Evolutionary conservation across 2,888 invertebrate species (phyloP).

Genomic region (Acleris sparsana): DNA sequence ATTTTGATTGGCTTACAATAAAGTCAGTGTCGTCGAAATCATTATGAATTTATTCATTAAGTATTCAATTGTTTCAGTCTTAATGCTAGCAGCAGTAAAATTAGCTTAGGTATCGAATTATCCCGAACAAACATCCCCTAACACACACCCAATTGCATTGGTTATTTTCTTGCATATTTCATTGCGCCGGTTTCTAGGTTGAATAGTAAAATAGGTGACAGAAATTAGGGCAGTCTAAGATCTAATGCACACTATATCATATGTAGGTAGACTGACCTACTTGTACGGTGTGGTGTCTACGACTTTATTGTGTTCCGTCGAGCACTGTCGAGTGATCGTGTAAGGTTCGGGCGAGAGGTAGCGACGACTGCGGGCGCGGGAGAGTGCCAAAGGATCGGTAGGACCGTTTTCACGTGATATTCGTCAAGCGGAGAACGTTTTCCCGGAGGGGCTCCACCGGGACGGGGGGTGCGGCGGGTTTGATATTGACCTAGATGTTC

Average conservation of each 20-base stretch:
- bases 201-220: constrained; percentile 14
- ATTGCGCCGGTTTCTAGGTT: constrained; percentile 10
- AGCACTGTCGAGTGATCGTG: not conserved
- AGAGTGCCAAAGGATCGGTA: constrained; percentile 37
- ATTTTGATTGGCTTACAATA: too few relatives aligned
- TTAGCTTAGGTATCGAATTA: too few relatives aligned
- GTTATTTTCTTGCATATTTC: constrained; percentile 6
- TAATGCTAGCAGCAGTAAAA: too few relatives aligned
- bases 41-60: too few relatives aligned
- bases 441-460: constrained; percentile 57
- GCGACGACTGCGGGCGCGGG: constrained; percentile 3
- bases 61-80: too few relatives aligned
- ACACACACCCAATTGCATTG: not conserved
- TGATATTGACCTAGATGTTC: constrained; percentile 84
- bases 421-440: constrained; percentile 65
- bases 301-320: not conserved
- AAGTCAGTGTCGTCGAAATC: too few relatives aligned
- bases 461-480: constrained; percentile 63
- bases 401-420: constrained; percentile 64
- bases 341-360: not conserved
- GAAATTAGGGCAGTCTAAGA: constrained; percentile 13
- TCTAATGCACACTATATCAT: constrained; percentile 2
- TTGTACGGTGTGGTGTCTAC: constrained; percentile 2
- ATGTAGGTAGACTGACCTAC: too few relatives aligned
- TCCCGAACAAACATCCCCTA: not conserved